Conservation (phyloP, 1,140 invertebrate genomes). For the Eciton burchellii region DNA sequence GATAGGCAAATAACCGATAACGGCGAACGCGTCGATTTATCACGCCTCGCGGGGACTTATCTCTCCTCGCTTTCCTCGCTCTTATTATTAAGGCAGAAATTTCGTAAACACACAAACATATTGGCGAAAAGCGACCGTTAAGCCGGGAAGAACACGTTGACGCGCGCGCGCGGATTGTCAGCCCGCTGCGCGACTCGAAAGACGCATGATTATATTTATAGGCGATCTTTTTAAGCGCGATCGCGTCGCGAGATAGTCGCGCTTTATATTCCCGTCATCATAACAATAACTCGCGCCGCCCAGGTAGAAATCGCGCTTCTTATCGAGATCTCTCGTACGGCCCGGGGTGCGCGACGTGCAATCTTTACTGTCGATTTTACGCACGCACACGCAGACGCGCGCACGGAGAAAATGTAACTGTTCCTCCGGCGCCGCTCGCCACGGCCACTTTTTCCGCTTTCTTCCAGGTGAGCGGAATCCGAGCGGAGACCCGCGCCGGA, state of each 20-base stretch:
- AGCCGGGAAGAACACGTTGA: not conserved
- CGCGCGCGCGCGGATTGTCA: not conserved
- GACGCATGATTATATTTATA: slow-evolving; percentile 47
- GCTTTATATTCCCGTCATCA: slow-evolving; percentile 56
- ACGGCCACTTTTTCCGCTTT: slow-evolving; percentile 13
- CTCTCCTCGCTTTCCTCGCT: not conserved
- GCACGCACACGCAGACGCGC: too few species aligned
- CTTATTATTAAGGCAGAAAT: slow-evolving; percentile 20
- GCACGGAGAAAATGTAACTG: slow-evolving; percentile 52
- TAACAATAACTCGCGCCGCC: slow-evolving; percentile 59
- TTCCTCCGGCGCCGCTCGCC: slow-evolving; percentile 41
- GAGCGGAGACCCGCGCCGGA: not conserved
- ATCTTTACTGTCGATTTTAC: slow-evolving; percentile 59
- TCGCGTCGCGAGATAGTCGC: slow-evolving; percentile 39
- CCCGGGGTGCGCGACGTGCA: too few species aligned
- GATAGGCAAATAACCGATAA: slow-evolving; percentile 60
- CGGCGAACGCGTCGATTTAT: slow-evolving; percentile 28
- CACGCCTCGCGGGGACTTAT: slow-evolving; percentile 14
- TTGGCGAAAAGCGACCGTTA: slow-evolving; percentile 22
- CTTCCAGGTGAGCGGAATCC: slow-evolving; percentile 29
- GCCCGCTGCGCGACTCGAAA: not conserved
- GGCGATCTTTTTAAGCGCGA: slow-evolving; percentile 27
- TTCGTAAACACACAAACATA: slow-evolving; percentile 32
- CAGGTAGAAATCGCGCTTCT: slow-evolving; percentile 54
- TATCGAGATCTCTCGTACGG: slow-evolving; percentile 52